Percentiles rank a stretch among this genome's conserved stretches.
These are phyloP conservation scores for Thrips palmi DNA, from an alignment of 1,140 invertebrate genomes.

Conservation along the genomic window DNA sequence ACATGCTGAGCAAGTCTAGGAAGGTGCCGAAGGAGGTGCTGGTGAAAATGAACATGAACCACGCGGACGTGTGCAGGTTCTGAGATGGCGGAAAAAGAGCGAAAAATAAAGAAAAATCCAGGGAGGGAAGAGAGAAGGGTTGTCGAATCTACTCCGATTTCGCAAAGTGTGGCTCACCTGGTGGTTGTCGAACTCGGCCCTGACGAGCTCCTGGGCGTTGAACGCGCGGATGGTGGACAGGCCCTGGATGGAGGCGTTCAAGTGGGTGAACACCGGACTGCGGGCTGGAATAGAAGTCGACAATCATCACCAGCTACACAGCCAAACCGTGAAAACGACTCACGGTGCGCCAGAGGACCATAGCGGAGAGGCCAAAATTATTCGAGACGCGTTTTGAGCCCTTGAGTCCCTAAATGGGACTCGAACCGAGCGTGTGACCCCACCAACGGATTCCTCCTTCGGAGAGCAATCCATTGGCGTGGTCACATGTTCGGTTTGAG, in stretches of 20 bases:
- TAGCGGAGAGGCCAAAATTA: slow-evolving; percentile 8
- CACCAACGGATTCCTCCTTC: no score
- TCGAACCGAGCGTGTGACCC: no score
- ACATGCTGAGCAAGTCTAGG: slow-evolving; percentile 51
- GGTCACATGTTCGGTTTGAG: no score
- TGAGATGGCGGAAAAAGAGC: slow-evolving; percentile 20
- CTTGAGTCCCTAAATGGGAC: no score
- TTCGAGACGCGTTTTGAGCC: no score
- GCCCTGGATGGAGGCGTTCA: slow-evolving; percentile 70
- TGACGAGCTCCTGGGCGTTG: slow-evolving; percentile 52
- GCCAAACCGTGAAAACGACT: slow-evolving; percentile 8
- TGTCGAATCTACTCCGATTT: no score
- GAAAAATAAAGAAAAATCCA: no score
- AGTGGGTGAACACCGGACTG: slow-evolving; percentile 64
- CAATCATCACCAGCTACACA: no score
- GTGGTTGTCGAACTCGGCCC: slow-evolving; percentile 55
- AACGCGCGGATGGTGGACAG: slow-evolving; percentile 74
- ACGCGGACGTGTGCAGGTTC: slow-evolving; percentile 41
- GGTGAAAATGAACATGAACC: slow-evolving; percentile 46
- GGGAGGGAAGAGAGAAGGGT: no score
- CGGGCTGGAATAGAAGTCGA: slow-evolving; percentile 39
- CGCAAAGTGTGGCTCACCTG: slow-evolving; percentile 27
- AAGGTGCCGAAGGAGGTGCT: slow-evolving; percentile 49
- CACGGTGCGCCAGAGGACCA: background rate
- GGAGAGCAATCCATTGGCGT: no score